phyloP scores from a whole-genome alignment of 2,113 vertebrate species.

The Elephantulus edwardii region DNA sequence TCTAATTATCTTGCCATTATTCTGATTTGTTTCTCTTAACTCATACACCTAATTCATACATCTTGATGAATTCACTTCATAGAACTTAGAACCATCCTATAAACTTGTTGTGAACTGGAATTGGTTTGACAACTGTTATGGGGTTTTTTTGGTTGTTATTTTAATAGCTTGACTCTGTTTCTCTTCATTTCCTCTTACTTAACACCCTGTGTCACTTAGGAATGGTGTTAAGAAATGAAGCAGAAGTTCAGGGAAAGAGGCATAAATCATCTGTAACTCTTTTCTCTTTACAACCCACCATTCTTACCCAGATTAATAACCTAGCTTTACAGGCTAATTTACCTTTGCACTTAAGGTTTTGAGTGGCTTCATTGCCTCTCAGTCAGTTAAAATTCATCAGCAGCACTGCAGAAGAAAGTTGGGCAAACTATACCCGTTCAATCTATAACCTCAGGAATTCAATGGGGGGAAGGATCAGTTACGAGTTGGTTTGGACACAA shows the following conservation, averaged over 20 bases:
- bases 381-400: too few species aligned
- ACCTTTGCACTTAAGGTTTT: neutral
- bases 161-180: neutral
- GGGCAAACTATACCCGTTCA: too few species aligned
- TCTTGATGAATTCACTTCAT: neutral
- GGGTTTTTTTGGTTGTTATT: too few species aligned
- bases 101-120: too few species aligned
- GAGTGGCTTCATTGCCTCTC: neutral
- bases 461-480: too few species aligned
- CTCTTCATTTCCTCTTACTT: neutral
- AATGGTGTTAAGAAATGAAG: neutral
- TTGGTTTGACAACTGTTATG: too few species aligned
- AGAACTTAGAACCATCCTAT: too few species aligned
- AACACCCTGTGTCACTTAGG: neutral
- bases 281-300: neutral
- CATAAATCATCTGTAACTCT: neutral
- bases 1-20: neutral
- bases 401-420: too few species aligned
- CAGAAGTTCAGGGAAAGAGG: neutral
- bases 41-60: neutral
- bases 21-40: neutral
- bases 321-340: neutral
- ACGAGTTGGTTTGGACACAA: too few species aligned
- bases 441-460: too few species aligned
- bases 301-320: slow-evolving; percentile 9